Evolutionary conservation across 2,888 invertebrate genomes (phyloP).

Genomic region (Tiliacea aurago): DNA sequence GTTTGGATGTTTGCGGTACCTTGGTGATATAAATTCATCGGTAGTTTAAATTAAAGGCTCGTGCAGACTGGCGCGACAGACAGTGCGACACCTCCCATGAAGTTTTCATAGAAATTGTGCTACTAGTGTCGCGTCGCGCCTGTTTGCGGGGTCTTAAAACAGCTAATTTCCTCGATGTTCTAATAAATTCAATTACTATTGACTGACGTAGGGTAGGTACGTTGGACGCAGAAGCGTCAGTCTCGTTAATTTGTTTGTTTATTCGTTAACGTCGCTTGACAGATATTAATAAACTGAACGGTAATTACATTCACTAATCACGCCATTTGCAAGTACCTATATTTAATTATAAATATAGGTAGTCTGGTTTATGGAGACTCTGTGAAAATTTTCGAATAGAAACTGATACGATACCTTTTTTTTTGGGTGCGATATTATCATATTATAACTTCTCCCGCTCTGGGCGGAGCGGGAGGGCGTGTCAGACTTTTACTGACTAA

Average conservation of each 20-base stretch:
- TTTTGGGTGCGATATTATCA: no score
- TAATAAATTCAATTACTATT: conserved; percentile 14
- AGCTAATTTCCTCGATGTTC: neutral
- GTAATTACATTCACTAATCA: conserved; percentile 27
- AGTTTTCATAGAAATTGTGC: no score
- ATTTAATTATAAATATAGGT: neutral
- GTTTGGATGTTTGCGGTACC: conserved; percentile 48
- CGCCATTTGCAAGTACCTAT: conserved; percentile 4
- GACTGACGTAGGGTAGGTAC: conserved; percentile 2
- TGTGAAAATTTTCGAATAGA: conserved; percentile 9
- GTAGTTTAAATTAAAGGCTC: neutral
- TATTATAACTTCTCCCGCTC: no score
- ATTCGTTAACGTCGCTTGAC: conserved; percentile 19
- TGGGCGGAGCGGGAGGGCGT: no score
- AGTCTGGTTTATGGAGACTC: conserved; percentile 7
- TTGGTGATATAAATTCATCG: conserved; percentile 22
- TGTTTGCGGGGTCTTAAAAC: no score
- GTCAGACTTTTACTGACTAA: no score
- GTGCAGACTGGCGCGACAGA: no score
- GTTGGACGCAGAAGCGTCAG: conserved; percentile 8
- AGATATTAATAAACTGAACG: conserved; percentile 40
- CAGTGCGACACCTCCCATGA: no score
- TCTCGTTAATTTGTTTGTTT: conserved; percentile 37
- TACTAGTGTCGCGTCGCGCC: no score
- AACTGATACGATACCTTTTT: no score